Conservation (phyloP, 1,140 invertebrate species). For the Steinernema khuongi region DNA sequence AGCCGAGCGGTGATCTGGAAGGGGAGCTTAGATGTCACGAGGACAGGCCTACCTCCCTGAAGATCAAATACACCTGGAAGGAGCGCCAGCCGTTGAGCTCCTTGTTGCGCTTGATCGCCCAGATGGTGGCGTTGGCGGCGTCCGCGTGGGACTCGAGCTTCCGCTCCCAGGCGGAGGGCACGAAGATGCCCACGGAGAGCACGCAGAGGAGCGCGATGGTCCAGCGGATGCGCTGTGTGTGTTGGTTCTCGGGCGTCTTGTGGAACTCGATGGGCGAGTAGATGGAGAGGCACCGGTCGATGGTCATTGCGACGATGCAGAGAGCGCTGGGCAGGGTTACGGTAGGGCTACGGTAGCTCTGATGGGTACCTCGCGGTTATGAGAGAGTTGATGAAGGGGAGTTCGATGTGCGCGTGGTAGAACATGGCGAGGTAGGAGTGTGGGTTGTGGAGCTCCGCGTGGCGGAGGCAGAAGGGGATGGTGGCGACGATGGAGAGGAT, state of each 20-base stretch:
- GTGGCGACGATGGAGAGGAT: slow-evolving; percentile 48
- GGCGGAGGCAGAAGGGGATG: slow-evolving; percentile 47
- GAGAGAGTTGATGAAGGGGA: slow-evolving; percentile 48
- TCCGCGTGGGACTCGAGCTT: slow-evolving; percentile 19
- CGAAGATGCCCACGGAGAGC: slow-evolving; percentile 41
- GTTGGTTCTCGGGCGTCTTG: slow-evolving; percentile 38
- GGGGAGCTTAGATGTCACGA: neutral
- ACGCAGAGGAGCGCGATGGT: slow-evolving; percentile 40
- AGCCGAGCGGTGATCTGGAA: slow-evolving; percentile 49
- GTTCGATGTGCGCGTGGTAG: slow-evolving; percentile 52
- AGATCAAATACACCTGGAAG: slow-evolving; percentile 44
- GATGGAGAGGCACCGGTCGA: slow-evolving; percentile 49
- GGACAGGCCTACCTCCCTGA: slow-evolving; percentile 34
- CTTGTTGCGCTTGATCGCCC: slow-evolving; percentile 25
- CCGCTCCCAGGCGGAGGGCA: slow-evolving; percentile 45
- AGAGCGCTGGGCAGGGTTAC: slow-evolving; percentile 35
- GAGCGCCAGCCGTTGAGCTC: slow-evolving; percentile 20
- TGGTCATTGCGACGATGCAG: slow-evolving; percentile 53
- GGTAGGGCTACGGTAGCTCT: neutral
- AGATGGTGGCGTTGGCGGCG: slow-evolving; percentile 17
- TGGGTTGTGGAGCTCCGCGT: slow-evolving; percentile 41
- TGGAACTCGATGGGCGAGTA: slow-evolving; percentile 47
- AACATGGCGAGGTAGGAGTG: slow-evolving; percentile 43
- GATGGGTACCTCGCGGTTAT: slow-evolving; percentile 47
- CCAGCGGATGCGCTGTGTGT: slow-evolving; percentile 26